These are phyloP conservation scores for Syrmaticus mikado DNA, from an alignment of 2,113 vertebrate genomes.

Conservation along the genomic window DNA sequence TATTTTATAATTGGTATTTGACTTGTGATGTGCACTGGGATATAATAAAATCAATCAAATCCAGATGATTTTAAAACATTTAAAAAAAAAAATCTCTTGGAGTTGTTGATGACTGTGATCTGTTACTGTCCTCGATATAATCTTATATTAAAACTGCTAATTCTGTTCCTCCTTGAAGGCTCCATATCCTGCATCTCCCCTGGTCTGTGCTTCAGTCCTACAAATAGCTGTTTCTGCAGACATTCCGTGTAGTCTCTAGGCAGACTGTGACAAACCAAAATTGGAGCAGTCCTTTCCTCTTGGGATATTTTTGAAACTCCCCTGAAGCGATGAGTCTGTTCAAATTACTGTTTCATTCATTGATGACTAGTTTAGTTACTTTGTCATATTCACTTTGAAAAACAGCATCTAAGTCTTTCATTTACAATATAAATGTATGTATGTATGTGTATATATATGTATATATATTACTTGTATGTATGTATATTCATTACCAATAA, in stretches of 20 bases:
- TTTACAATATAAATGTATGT: not conserved
- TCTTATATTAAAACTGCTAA: not conserved
- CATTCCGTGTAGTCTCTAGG: not conserved
- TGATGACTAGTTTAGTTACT: not conserved
- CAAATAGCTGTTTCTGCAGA: not conserved
- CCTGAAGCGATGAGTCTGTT: not conserved
- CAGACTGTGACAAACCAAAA: not conserved
- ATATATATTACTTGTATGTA: too few species aligned
- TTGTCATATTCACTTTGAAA: not conserved
- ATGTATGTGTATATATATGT: not conserved
- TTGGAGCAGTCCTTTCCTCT: not conserved
- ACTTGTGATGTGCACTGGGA: not conserved
- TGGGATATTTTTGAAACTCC: not conserved
- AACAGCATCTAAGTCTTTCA: not conserved
- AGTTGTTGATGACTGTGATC: not conserved
- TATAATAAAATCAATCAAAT: constrained; percentile 6
- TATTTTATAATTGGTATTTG: not conserved
- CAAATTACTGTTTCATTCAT: not conserved
- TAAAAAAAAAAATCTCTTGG: not conserved
- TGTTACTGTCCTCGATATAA: not conserved
- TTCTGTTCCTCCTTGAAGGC: not conserved
- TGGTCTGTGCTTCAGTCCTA: constrained; percentile 6
- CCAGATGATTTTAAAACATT: not conserved
- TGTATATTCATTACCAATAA: too few species aligned
- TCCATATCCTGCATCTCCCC: not conserved